Evolutionary conservation across 1,140 invertebrate genomes (phyloP), one percentile per base, ranked within the genome.

Genomic region (Coptotermes formosanus): DNA sequence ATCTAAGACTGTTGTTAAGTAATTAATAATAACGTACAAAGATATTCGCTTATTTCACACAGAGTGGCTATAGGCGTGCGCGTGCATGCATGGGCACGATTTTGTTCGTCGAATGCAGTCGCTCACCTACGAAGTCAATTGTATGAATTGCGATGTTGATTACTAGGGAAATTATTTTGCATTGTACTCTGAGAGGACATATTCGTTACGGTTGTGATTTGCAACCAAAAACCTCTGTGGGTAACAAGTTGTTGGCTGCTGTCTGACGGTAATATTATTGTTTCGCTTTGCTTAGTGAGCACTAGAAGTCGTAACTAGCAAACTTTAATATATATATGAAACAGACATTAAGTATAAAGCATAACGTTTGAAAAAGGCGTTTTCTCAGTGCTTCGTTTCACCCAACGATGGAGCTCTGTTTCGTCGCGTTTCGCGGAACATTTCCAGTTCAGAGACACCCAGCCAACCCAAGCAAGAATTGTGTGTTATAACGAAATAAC

Each of bases 371-470:
- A 30, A 75, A 30, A 75, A 75, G n/a, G 25, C 25, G n/a, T 75
- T 75, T 21, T 30, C 25, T 75, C n/a, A 14, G 64, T 75, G 64
- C 64, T 11, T 75, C 64, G 64, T 75, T 75, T 75, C 64, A 75
- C 64, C 64, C 64, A 75, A 30, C 64, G 64, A 75, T 75, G 64
- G 64, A 25, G 8, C 64, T 30, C 25, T 30, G n/a, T 14, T 75
- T 75, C 64, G 64, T 75, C n/a, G n/a, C 64, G 64, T 30, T 75
- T 75, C 64, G 64, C n/a, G 64, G 64, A 75, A 25, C 64, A 75
- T 75, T 75, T 75, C 64, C 64, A 75, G 25, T 75, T 75, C 64
- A 75, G 64, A 75, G 64, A 75, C 64, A 75, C 11, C 25, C 25
- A 30, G 64, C 25, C 64, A 75, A 30, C 9, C 64, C 64, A 75